Base-by-base conservation (phyloP, 1,140 invertebrate genomes). In the Calosoma granatense region DNA sequence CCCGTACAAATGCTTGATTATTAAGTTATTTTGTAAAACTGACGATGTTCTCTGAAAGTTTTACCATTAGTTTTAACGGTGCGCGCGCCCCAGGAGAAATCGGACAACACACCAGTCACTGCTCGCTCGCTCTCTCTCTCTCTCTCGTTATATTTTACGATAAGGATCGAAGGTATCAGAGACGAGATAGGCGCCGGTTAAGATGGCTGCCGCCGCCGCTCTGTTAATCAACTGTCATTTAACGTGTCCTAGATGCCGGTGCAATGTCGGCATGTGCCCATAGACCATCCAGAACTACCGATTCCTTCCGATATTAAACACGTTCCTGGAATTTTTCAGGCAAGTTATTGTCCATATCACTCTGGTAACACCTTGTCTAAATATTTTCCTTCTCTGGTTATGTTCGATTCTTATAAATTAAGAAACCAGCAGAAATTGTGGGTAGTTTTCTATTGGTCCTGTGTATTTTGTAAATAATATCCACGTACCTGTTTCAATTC, bases 221-320 rank as follows among this genome's bases (percentile, higher is more conserved):
- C 41, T 47, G 26, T 36, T 47, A 47, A 47, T 47, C 41, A 47
- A 47, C 41, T 47, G 41, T 47, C 41, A 47, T 47, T 47, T 47
- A 17, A 47, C 15, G 9, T 47, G 41, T 47, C 17, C 17, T 17
- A 6, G 17, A 9, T 36, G 26, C n/a, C 26, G 26, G 26, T 36
- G n/a, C n/a, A n/a, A n/a, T n/a, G n/a, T n/a, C n/a, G n/a, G n/a
- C n/a, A n/a, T n/a, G n/a, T n/a, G n/a, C n/a, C n/a, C n/a, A n/a
- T n/a, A n/a, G n/a, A n/a, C n/a, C n/a, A n/a, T n/a, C n/a, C n/a
- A n/a, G n/a, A n/a, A n/a, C 26, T 6, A 14, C 14, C 14, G 6
- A 30, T 30, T 30, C 6, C 26, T 30, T 6, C 26, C 14, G 26
- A 30, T 30, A 30, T 4, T 6, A 4, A 30, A 30, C 26, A 30